Base-by-base conservation (phyloP, 2,797 vertebrate species). In the Scolopax rusticola region DNA sequence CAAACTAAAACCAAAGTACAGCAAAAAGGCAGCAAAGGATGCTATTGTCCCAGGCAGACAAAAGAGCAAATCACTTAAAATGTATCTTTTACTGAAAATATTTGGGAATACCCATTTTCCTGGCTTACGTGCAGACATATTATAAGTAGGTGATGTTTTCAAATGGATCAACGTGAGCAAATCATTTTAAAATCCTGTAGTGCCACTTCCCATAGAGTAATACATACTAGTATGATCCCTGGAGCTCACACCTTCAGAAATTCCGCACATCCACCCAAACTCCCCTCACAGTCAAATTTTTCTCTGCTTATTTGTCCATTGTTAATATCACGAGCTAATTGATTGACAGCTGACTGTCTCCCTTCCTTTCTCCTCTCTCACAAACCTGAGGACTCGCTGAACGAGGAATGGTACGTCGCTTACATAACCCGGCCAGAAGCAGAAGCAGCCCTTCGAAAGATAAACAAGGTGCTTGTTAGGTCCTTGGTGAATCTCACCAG, bases 391-490 rank as follows among this genome's bases (percentile, higher is more conserved):
- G 94, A 91, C 87, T 92, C 82, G 11, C 94, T 97, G 54, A 98
- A 98, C 53, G 85, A 97, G 12, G 76, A 96, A 33, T 99, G 99
- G 99, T 99, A 99, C 1, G 93, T 98, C 50, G 99, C 99, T 23
- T 98, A 97, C 2, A 97, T 99, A 70, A 98, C 97, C 87, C 97
- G 99, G 47, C 93, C 96, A 65, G 98, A 99, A 89, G 99, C 99
- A 59, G 99, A 99, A 96, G 97, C 95, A n/a, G 98, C 98, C 92
- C 98, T 99, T 57, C 98, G 97, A 70, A 98, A 8, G 83, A 98
- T 99, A 87, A 97, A 98, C 95, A 98, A 98, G 99, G 99, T 99
- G 98, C 79, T 76, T 48, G 27, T 67, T 68, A 16, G 17, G 67
- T 54, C 8, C 4, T n/a, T 75, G 60, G 19, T 30, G 33, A 65